Conservation (phyloP, 2,797 vertebrate genomes). For the Bovichtus diacanthus region DNA sequence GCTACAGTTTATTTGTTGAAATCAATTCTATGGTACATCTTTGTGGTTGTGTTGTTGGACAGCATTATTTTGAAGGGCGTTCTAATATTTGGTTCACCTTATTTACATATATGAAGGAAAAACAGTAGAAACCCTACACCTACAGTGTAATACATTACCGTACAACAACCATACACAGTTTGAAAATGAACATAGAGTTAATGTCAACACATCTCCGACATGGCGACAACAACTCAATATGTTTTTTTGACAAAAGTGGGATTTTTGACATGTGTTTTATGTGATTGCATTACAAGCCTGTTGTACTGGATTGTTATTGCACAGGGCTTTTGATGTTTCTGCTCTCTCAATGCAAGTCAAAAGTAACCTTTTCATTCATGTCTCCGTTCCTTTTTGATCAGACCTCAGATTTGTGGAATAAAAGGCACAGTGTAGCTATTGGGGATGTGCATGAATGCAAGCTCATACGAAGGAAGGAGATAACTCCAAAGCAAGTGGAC, state of each 20-base stretch:
- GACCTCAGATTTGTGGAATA: conserved; percentile 91
- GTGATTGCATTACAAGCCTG: background rate
- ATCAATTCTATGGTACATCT: background rate
- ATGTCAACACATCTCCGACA: background rate
- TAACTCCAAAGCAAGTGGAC: conserved; percentile 90
- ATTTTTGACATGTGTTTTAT: background rate
- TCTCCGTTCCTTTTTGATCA: conserved; percentile 31
- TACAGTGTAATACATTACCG: background rate
- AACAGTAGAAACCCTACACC: background rate
- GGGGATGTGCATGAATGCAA: conserved; percentile 93
- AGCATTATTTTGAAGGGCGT: background rate
- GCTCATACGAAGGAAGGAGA: conserved; percentile 87
- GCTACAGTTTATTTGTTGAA: background rate
- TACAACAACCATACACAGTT: background rate
- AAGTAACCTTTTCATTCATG: background rate
- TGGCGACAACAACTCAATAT: background rate
- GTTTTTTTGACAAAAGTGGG: no score
- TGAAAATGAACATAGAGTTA: no score
- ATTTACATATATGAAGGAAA: background rate
- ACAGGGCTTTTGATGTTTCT: background rate
- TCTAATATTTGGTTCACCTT: background rate
- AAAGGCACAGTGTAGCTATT: conserved; percentile 95
- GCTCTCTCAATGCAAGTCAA: background rate
- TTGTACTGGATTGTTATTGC: background rate
- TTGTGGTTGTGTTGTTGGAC: background rate